A percentile compares a stretch with the other conserved stretches of the same genome.
These are phyloP conservation scores for Oryzias celebensis DNA, from an alignment of 2,113 vertebrate species.

Conservation along the genomic window DNA sequence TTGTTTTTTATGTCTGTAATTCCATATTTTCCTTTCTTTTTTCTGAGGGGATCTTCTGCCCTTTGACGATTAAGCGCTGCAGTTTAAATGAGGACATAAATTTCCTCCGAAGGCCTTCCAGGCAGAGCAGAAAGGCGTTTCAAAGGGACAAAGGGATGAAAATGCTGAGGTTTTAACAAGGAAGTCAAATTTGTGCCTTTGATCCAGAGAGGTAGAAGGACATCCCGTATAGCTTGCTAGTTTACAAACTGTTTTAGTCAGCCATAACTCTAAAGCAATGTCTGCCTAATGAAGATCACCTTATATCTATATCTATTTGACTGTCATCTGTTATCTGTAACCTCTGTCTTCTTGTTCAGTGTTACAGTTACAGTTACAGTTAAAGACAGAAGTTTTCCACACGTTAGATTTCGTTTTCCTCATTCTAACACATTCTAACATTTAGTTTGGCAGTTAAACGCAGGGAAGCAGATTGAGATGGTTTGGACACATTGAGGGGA, in stretches of 20 bases:
- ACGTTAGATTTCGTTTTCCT: too few species aligned
- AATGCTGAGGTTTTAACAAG: constrained; percentile 29
- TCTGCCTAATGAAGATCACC: neutral
- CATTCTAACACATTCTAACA: too few species aligned
- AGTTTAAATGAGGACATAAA: constrained; percentile 55
- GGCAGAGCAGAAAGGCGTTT: constrained; percentile 17
- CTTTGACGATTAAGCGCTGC: constrained; percentile 32
- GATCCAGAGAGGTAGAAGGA: neutral
- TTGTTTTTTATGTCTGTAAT: constrained; percentile 14
- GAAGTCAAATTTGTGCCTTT: neutral
- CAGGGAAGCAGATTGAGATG: too few species aligned
- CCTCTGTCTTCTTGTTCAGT: too few species aligned
- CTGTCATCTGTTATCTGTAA: too few species aligned
- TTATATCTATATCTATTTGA: too few species aligned
- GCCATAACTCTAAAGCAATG: neutral
- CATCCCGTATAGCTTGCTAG: neutral
- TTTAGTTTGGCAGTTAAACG: too few species aligned
- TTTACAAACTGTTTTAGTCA: neutral
- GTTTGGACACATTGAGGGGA: too few species aligned
- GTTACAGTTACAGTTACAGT: too few species aligned
- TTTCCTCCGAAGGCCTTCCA: constrained; percentile 35
- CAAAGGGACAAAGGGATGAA: constrained; percentile 40
- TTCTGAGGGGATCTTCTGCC: constrained; percentile 38
- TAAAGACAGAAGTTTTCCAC: too few species aligned
- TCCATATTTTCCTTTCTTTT: constrained; percentile 26